phyloP scores from a whole-genome alignment of 2,888 invertebrate genomes.

The Dasypogon diadema region DNA sequence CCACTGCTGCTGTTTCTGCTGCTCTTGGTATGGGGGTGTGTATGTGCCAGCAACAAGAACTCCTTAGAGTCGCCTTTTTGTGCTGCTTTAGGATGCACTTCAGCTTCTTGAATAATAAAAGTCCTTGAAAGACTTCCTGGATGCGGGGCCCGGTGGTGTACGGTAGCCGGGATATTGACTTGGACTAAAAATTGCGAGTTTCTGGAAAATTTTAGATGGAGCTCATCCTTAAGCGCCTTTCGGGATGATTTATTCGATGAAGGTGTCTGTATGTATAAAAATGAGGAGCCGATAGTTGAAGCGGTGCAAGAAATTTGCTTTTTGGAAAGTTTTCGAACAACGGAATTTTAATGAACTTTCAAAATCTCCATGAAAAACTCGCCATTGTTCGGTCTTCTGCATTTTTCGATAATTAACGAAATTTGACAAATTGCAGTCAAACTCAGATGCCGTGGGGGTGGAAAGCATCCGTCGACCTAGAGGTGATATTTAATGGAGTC shows the following conservation, averaged over 20 bases:
- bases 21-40: neutral
- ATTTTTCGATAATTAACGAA: neutral
- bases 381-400: neutral
- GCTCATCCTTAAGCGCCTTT: neutral
- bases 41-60: constrained; percentile 1
- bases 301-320: neutral
- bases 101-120: constrained; percentile 30
- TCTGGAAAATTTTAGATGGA: neutral
- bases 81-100: constrained; percentile 20
- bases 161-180: no score
- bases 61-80: constrained; percentile 15
- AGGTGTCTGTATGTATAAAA: neutral
- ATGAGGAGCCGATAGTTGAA: neutral
- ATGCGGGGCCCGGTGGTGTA: no score
- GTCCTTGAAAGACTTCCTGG: neutral
- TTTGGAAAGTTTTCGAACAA: neutral
- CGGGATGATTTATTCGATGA: neutral
- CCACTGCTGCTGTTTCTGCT: no score
- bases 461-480: no score
- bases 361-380: neutral
- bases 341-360: neutral
- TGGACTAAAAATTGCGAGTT: no score
- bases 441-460: neutral
- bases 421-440: neutral
- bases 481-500: no score